Evolutionary conservation across 2,797 vertebrate species (phyloP), one percentile per base, ranked within the genome.

Genomic region (Sebastes dallii): DNA sequence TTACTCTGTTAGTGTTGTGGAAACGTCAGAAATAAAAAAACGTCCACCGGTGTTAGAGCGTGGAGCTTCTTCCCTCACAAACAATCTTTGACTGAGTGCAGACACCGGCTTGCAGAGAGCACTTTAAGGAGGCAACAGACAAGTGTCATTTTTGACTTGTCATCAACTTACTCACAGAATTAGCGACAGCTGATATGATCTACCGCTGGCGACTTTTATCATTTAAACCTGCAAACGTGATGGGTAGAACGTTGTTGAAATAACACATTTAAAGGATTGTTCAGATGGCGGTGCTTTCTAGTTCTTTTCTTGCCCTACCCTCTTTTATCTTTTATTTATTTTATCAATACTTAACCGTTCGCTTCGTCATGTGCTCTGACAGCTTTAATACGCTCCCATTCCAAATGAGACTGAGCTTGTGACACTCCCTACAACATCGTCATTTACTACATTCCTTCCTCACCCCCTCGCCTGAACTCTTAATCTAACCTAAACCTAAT

Each of bases 401-500:
- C 22, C 22, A 60, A 32, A 36, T 27, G 55, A 34, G 11, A 13
- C 39, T 50, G 24, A 30, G 50, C 36, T 36, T 11, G 50, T 42
- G 83, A 75, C 81, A 12, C 85, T 77, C 73, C 77, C 61, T 77
- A 13, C 52, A 66, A 12, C 13, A 11, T 27, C 22, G 9, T 67
- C 2, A 29, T 64, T 18, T 22, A 20, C 4, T 10, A 2, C 70
- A 14, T 39, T 52, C 55, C 20, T 66, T 6, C 36, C 13, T 54
- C 72, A 34, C 12, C 18, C 32, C 6, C 18, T 29, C 1, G 8
- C 6, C 52, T 46, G 3, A 78, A 24, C 29, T 8, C 8, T 34
- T 32, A n/a, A 42, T 29, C 50, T 29, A 16, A 72, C 12, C 18
- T n/a, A 2, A 30, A 29, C 30, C 29, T 66, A 14, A 82, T 52